Evolutionary conservation across 1,140 invertebrate species (phyloP).

Genomic region (Cyclargus thomasi): DNA sequence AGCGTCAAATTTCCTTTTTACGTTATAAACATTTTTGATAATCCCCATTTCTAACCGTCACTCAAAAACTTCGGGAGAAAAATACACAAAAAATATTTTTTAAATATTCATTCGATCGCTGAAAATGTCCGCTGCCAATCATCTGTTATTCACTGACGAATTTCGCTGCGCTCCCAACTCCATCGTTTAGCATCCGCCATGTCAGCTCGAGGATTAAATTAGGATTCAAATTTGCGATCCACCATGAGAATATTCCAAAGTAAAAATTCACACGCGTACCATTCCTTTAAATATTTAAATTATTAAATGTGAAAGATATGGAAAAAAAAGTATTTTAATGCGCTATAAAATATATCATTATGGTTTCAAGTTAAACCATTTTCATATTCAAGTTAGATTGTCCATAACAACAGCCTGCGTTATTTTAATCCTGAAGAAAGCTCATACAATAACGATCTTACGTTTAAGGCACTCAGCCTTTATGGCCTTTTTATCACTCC

Average conservation of each 20-base stretch:
- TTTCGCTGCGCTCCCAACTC: neutral
- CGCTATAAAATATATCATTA: too few relatives aligned
- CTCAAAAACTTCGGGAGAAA: neutral
- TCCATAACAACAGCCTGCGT: neutral
- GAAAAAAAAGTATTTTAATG: too few relatives aligned
- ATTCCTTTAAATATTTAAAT: too few relatives aligned
- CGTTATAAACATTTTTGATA: neutral
- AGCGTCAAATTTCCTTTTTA: neutral
- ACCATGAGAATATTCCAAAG: neutral
- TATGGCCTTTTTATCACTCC: conserved; percentile 2
- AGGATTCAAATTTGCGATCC: neutral
- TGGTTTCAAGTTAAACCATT: too few relatives aligned
- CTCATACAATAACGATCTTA: neutral
- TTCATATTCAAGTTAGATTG: too few relatives aligned
- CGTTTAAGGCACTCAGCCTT: conserved; percentile 6
- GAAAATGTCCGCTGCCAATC: conserved; percentile 2
- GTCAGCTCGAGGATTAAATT: neutral
- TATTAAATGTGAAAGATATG: too few relatives aligned
- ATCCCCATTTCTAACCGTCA: neutral
- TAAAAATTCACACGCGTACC: neutral
- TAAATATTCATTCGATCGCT: neutral
- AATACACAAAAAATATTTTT: neutral
- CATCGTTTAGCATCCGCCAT: neutral
- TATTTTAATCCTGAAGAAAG: neutral
- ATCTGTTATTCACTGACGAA: conserved; percentile 1